A percentile compares a stretch with the other conserved stretches of the same genome.
Conservation (phyloP, 2,888 invertebrate genomes). For the Leptinotarsa juncta region DNA sequence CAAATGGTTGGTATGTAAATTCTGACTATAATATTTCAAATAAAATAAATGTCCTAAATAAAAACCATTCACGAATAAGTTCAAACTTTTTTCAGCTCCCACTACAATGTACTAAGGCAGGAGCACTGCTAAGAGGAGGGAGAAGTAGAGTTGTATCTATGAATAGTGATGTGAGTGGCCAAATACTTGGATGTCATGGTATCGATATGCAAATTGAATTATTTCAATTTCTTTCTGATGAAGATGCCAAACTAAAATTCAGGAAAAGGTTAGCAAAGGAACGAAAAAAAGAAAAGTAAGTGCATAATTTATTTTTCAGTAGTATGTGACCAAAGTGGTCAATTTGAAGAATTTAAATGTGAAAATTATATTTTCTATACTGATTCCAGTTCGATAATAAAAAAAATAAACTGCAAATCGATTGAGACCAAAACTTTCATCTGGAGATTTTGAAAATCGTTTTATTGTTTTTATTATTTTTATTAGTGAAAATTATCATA, state of each 20-base stretch:
- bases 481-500: no score
- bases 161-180: conserved; percentile 77
- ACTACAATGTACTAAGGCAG: conserved; percentile 81
- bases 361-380: no score
- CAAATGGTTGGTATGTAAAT: no score
- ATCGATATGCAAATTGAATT: conserved; percentile 84
- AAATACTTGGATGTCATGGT: conserved; percentile 85
- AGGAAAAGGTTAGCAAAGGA: conserved; percentile 84
- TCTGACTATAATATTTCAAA: no score
- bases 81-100: conserved; percentile 67
- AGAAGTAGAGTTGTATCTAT: conserved; percentile 84
- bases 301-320: conserved; percentile 10
- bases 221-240: conserved; percentile 82
- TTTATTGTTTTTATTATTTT: no score
- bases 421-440: no score
- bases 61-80: neutral
- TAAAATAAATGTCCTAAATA: no score
- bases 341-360: no score
- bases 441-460: no score
- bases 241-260: conserved; percentile 77
- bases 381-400: no score
- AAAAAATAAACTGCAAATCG: no score
- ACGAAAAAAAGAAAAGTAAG: conserved; percentile 70
- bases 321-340: neutral
- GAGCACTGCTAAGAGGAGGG: conserved; percentile 82